Evolutionary conservation across 2,113 vertebrate genomes (phyloP).

Genomic region (Rissa tridactyla): DNA sequence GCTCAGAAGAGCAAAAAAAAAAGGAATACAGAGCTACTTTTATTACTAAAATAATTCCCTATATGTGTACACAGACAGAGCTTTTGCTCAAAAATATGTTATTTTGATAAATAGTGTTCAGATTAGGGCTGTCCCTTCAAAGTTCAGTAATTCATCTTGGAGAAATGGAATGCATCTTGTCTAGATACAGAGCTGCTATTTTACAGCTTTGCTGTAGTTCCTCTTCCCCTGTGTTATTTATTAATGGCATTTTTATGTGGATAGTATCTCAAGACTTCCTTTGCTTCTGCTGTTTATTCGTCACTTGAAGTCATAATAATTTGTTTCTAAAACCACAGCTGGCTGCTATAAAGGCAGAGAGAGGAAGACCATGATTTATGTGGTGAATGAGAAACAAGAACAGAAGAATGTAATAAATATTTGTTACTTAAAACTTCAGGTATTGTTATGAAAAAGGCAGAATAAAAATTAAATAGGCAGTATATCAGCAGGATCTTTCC

Average conservation of each 20-base stretch:
- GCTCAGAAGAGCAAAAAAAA: neutral
- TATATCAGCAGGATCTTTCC: conserved; percentile 37
- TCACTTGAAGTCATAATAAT: conserved; percentile 40
- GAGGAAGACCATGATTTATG: conserved; percentile 38
- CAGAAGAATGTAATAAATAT: conserved; percentile 22
- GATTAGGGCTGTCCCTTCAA: neutral
- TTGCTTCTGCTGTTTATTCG: conserved; percentile 30
- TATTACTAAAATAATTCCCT: neutral
- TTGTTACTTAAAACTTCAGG: conserved; percentile 24
- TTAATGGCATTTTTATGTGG: conserved; percentile 34
- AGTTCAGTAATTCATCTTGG: neutral
- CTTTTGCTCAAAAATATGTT: neutral
- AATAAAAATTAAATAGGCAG: conserved; percentile 42
- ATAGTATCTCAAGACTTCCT: conserved; percentile 14
- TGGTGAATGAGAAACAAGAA: conserved; percentile 2
- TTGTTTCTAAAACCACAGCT: conserved; percentile 50
- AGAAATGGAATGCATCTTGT: neutral
- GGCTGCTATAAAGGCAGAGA: conserved; percentile 37
- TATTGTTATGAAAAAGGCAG: conserved; percentile 31
- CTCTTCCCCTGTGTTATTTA: neutral
- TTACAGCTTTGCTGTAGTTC: neutral
- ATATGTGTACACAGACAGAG: neutral
- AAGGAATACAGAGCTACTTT: neutral
- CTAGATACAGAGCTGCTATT: neutral
- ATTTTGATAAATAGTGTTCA: neutral